phyloP scores from a whole-genome alignment of 2,113 vertebrate genomes.

The Xiphophorus couchianus region DNA sequence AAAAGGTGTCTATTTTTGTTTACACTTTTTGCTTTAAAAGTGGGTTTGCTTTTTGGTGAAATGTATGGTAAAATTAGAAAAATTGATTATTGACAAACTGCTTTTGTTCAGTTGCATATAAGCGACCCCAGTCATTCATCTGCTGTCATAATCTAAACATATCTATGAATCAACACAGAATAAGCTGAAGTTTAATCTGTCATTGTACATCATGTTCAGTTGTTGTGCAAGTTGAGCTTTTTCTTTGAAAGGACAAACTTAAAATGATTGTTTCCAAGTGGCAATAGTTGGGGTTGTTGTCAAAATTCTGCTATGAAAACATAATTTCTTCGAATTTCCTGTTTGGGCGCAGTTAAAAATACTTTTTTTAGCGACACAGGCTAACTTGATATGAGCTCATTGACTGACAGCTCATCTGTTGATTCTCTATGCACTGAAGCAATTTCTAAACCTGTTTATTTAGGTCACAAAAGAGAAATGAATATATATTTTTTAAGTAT shows the following conservation, averaged over 20 bases:
- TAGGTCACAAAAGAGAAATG: no score
- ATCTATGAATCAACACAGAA: no score
- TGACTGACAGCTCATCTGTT: no score
- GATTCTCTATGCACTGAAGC: no score
- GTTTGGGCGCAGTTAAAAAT: background rate
- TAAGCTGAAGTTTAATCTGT: background rate
- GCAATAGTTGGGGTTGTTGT: background rate
- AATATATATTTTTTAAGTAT: no score
- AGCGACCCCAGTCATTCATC: no score
- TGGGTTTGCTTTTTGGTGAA: background rate
- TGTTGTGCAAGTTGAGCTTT: background rate
- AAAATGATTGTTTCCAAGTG: background rate
- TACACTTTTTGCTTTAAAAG: background rate
- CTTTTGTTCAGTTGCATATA: background rate
- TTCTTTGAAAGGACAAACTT: background rate
- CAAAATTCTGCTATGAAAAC: background rate
- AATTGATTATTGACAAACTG: background rate
- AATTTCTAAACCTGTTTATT: no score
- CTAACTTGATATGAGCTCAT: background rate
- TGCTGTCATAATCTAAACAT: no score
- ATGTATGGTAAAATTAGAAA: background rate
- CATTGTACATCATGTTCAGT: background rate
- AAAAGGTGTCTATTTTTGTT: conserved; percentile 52
- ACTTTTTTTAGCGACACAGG: background rate
- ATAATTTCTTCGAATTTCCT: background rate